phyloP scores from a whole-genome alignment of 2,888 invertebrate genomes.

The Psylliodes chrysocephalus region DNA sequence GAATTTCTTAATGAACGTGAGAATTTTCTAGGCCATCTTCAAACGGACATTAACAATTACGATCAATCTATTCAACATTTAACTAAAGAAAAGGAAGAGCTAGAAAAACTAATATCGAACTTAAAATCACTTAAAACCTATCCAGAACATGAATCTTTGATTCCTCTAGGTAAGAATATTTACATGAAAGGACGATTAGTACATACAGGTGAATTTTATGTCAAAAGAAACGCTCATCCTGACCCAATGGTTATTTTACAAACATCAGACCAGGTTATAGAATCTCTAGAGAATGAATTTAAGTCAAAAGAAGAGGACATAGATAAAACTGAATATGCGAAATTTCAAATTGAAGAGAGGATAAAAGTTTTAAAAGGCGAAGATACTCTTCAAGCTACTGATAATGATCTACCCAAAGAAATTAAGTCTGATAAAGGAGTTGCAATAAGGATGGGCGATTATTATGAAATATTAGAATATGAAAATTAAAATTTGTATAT shows the following conservation, averaged over 20 bases:
- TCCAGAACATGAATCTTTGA: constrained; percentile 52
- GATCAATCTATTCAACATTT: constrained; percentile 38
- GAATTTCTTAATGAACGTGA: constrained; percentile 42
- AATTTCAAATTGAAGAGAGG: constrained; percentile 51
- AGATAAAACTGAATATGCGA: constrained; percentile 45
- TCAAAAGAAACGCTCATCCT: constrained; percentile 49
- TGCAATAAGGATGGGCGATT: constrained; percentile 54
- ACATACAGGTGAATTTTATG: constrained; percentile 56
- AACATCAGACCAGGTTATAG: constrained; percentile 50
- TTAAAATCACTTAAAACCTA: constrained; percentile 47
- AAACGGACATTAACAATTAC: constrained; percentile 47
- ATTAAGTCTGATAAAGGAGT: constrained; percentile 55
- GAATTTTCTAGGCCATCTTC: constrained; percentile 48
- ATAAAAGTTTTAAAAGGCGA: constrained; percentile 48
- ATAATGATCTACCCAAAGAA: constrained; percentile 47
- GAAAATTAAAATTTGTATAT: constrained; percentile 45
- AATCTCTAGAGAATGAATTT: constrained; percentile 45
- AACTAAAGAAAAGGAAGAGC: constrained; percentile 41
- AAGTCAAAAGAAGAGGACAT: constrained; percentile 44
- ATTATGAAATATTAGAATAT: constrained; percentile 57
- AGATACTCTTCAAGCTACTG: constrained; percentile 25
- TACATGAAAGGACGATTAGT: constrained; percentile 55
- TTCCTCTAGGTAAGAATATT: constrained; percentile 56
- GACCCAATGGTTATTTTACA: constrained; percentile 49
- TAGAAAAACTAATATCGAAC: constrained; percentile 45